These are phyloP conservation scores for Sipha flava DNA, from an alignment of 1,140 invertebrate genomes.

Conservation along the genomic window DNA sequence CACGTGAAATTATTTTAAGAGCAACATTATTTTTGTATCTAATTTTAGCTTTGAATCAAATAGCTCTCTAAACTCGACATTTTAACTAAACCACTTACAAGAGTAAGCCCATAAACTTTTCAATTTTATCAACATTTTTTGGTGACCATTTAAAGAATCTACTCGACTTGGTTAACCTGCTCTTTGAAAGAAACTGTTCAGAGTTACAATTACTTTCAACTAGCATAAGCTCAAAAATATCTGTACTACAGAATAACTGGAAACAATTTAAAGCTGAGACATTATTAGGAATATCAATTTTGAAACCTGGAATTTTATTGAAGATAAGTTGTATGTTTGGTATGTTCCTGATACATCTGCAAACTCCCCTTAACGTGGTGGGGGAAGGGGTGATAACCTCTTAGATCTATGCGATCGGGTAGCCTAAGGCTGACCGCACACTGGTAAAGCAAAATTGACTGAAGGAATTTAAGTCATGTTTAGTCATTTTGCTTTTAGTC, in stretches of 20 bases:
- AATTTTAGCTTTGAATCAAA: not conserved
- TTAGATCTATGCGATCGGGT: too few species aligned
- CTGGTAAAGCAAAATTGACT: too few species aligned
- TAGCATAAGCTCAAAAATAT: not conserved
- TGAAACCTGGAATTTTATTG: too few species aligned
- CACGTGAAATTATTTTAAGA: not conserved
- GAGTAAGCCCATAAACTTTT: conserved; percentile 29
- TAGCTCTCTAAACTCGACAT: conserved; percentile 3
- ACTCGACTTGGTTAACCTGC: not conserved
- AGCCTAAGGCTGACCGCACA: too few species aligned
- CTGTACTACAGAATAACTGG: not conserved
- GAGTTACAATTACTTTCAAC: not conserved
- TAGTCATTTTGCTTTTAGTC: too few species aligned
- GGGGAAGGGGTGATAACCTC: too few species aligned
- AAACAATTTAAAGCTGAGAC: not conserved
- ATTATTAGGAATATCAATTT: not conserved
- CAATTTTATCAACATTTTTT: conserved; percentile 32
- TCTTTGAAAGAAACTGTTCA: not conserved
- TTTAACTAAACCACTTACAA: conserved; percentile 26
- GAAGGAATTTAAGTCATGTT: too few species aligned
- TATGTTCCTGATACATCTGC: too few species aligned
- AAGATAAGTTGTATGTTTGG: too few species aligned
- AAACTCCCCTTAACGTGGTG: too few species aligned
- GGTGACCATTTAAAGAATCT: not conserved
- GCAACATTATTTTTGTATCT: not conserved